Conservation (phyloP, 1,140 invertebrate species). For the Triops cancriformis region DNA sequence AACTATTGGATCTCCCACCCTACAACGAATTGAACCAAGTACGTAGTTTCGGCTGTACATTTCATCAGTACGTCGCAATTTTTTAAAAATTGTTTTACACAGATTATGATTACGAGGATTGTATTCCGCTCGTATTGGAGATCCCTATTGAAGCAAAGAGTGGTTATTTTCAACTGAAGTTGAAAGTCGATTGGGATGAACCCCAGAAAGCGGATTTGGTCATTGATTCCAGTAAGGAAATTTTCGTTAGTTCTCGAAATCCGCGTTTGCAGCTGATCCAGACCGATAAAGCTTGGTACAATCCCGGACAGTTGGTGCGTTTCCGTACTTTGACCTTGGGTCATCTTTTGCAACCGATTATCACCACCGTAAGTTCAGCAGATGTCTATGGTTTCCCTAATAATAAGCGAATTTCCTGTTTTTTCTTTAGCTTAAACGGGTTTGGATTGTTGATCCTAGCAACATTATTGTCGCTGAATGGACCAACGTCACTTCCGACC, state of each 20-base stretch:
- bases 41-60: background rate
- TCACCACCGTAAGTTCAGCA: too few species aligned
- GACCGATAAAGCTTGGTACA: slow-evolving; percentile 52
- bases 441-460: slow-evolving; percentile 53
- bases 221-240: slow-evolving; percentile 43
- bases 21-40: background rate
- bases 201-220: slow-evolving; percentile 41
- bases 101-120: background rate
- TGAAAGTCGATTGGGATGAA: background rate
- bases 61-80: background rate
- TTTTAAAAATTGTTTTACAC: background rate
- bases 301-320: slow-evolving; percentile 50
- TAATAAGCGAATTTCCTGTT: slow-evolving; percentile 16
- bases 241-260: slow-evolving; percentile 37
- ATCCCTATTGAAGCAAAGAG: background rate
- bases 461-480: slow-evolving; percentile 50
- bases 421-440: slow-evolving; percentile 44
- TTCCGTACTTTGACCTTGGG: slow-evolving; percentile 46
- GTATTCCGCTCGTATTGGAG: background rate
- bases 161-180: background rate
- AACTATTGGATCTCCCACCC: slow-evolving; percentile 12
- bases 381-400: too few species aligned
- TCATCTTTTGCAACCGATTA: too few species aligned
- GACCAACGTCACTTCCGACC: slow-evolving; percentile 45
- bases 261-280: slow-evolving; percentile 48